These are phyloP conservation scores for Silurus aristotelis DNA, from an alignment of 2,797 vertebrate species.

Conservation along the genomic window DNA sequence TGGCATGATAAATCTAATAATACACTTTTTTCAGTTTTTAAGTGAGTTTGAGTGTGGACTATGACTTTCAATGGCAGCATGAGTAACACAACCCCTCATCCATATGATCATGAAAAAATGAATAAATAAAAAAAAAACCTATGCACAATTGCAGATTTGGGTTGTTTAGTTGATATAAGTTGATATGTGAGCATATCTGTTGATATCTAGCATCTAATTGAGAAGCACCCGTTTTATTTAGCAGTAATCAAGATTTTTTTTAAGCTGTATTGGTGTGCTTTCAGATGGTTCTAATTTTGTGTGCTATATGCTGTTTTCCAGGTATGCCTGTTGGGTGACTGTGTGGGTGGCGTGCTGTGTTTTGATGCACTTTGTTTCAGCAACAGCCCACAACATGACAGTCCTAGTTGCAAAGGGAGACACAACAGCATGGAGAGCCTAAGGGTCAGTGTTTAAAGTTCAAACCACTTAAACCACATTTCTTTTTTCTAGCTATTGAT, in stretches of 20 bases:
- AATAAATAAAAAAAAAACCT: neutral
- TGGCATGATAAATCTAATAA: slow-evolving; percentile 56
- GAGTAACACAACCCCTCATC: slow-evolving; percentile 14
- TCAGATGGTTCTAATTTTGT: slow-evolving; percentile 42
- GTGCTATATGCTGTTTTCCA: slow-evolving; percentile 59
- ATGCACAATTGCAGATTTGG: too few species aligned
- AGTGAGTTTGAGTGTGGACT: slow-evolving; percentile 2
- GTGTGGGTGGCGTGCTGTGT: slow-evolving; percentile 93
- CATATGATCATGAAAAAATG: neutral
- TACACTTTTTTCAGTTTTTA: slow-evolving; percentile 50
- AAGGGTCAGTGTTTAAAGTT: slow-evolving; percentile 75
- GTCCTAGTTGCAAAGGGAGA: slow-evolving; percentile 84
- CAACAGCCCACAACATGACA: slow-evolving; percentile 77
- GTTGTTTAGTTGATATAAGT: neutral
- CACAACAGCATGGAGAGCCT: slow-evolving; percentile 90
- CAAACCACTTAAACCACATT: neutral
- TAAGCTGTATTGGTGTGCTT: neutral
- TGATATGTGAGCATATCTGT: neutral
- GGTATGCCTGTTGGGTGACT: slow-evolving; percentile 97
- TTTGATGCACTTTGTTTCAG: slow-evolving; percentile 97
- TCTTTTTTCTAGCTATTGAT: slow-evolving; percentile 4
- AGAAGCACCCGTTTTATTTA: slow-evolving; percentile 6
- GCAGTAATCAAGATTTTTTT: slow-evolving; percentile 28
- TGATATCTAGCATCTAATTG: neutral
- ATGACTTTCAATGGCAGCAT: neutral